Conservation (phyloP, 2,888 invertebrate genomes). For the Drosophila histrio region DNA sequence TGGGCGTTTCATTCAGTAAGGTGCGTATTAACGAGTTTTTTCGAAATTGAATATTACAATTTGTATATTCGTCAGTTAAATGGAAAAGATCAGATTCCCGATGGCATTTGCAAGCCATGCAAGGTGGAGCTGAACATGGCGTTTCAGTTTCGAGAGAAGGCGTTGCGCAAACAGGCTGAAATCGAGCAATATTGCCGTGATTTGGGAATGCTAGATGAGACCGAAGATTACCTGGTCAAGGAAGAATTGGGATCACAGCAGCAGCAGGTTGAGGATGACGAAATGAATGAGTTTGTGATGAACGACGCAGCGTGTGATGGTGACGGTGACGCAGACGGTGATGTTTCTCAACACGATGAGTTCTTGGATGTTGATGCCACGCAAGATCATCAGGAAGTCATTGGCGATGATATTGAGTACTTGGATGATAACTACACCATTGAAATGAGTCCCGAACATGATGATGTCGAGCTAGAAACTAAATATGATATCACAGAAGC, state of each 20-base stretch:
- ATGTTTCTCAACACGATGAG: slow-evolving; percentile 44
- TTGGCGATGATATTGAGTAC: slow-evolving; percentile 69
- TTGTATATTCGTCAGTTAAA: slow-evolving; percentile 42
- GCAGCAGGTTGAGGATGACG: slow-evolving; percentile 53
- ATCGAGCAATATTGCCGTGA: slow-evolving; percentile 72
- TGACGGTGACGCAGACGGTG: slow-evolving; percentile 24
- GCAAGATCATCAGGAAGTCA: slow-evolving; percentile 54
- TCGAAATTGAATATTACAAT: background rate
- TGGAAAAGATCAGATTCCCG: slow-evolving; percentile 70
- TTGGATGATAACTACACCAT: slow-evolving; percentile 67
- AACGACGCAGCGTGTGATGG: slow-evolving; percentile 38
- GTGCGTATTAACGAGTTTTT: slow-evolving; percentile 34
- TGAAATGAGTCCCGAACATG: slow-evolving; percentile 55
- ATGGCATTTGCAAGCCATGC: slow-evolving; percentile 79
- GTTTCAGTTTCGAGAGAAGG: slow-evolving; percentile 80
- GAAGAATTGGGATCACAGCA: slow-evolving; percentile 55
- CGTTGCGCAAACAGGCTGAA: slow-evolving; percentile 75
- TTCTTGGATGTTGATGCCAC: slow-evolving; percentile 56
- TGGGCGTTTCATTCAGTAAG: slow-evolving; percentile 74
- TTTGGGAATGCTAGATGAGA: slow-evolving; percentile 52
- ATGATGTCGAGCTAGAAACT: slow-evolving; percentile 47
- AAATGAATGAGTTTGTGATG: slow-evolving; percentile 47
- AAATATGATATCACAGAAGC: slow-evolving; percentile 28
- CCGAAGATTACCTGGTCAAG: slow-evolving; percentile 61
- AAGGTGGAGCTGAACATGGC: slow-evolving; percentile 81